These are phyloP conservation scores for Oryzias javanicus DNA, from an alignment of 2,113 vertebrate species.

Conservation along the genomic window DNA sequence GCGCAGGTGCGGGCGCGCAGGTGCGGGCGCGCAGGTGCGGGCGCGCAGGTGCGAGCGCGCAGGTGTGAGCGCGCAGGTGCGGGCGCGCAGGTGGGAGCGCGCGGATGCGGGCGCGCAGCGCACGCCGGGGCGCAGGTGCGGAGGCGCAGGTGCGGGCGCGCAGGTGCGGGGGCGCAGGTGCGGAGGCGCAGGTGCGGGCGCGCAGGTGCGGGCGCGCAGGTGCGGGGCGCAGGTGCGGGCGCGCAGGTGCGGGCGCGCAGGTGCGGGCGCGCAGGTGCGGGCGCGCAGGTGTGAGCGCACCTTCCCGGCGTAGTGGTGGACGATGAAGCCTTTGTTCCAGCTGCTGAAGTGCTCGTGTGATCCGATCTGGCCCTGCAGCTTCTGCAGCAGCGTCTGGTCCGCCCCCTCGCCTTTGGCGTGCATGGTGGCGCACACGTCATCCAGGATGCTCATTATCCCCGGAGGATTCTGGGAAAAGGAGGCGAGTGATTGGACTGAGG, in stretches of 20 bases:
- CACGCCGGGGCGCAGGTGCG: too few relatives aligned
- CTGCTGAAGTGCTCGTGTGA: constrained; percentile 83
- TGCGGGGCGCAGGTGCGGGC: too few relatives aligned
- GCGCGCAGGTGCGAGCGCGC: not conserved
- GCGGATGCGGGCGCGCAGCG: not conserved
- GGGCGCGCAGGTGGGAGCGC: not conserved
- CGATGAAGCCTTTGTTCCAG: constrained; percentile 83
- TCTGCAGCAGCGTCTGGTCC: constrained; percentile 83
- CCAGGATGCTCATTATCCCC: constrained; percentile 83
- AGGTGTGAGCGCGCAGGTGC: too few relatives aligned
- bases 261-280: not conserved
- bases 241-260: not conserved
- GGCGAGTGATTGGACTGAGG: not conserved
- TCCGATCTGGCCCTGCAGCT: constrained; percentile 78
- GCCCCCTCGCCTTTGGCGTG: constrained; percentile 86
- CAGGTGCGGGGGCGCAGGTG: too few relatives aligned
- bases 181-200: not conserved
- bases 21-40: not conserved
- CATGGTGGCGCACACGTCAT: constrained; percentile 85
- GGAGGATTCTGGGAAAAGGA: constrained; percentile 73
- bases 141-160: not conserved
- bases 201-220: not conserved
- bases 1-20: not conserved
- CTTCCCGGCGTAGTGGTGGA: constrained; percentile 86
- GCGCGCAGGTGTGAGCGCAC: constrained; percentile 37